Conservation (phyloP, 2,113 vertebrate species). For the Neolamprologus devosi region DNA sequence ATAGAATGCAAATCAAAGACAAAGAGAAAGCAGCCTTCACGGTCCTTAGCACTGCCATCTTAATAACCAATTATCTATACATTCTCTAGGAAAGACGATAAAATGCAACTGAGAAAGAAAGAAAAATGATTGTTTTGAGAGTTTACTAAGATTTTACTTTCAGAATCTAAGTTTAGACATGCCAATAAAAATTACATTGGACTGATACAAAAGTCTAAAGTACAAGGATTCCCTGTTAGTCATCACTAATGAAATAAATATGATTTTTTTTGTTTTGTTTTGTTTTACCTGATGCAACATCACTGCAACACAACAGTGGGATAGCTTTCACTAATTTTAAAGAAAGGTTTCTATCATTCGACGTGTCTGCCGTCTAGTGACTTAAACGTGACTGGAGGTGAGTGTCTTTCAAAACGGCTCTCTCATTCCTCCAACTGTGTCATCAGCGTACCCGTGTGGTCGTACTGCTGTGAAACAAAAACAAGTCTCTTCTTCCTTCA, state of each 20-base stretch:
- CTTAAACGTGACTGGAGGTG: background rate
- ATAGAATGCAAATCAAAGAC: background rate
- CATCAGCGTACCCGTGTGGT: background rate
- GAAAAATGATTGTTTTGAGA: background rate
- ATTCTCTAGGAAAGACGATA: background rate
- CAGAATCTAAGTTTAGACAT: background rate
- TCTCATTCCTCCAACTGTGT: background rate
- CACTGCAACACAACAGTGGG: background rate
- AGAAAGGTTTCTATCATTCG: background rate
- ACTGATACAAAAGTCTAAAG: background rate
- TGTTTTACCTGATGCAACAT: background rate
- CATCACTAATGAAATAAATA: background rate
- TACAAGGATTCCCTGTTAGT: background rate
- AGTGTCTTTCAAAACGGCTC: background rate
- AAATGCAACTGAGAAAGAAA: background rate
- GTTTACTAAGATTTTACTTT: background rate
- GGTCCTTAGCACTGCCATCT: background rate
- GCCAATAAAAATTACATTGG: background rate
- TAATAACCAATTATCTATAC: background rate
- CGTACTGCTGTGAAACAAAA: background rate
- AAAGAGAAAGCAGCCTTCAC: background rate
- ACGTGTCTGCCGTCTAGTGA: background rate
- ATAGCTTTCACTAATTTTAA: background rate
- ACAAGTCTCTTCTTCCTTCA: background rate
- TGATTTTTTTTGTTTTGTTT: background rate